Conservation (phyloP, 1,140 invertebrate genomes). For the Anoplophora glabripennis region DNA sequence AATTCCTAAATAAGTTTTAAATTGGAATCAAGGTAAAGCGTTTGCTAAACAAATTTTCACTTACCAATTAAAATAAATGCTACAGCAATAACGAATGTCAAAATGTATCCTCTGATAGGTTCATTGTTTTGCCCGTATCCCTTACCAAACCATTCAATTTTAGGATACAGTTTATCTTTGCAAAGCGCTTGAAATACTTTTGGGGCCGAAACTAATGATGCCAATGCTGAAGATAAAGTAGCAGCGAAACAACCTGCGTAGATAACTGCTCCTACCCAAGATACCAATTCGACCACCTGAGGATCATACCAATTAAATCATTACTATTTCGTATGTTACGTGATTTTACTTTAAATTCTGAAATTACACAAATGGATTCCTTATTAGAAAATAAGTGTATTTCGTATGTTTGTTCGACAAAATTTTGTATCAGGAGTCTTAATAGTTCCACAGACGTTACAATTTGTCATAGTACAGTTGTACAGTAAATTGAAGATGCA, state of each 20-base stretch:
- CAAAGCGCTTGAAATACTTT: conserved; percentile 94
- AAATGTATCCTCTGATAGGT: conserved; percentile 85
- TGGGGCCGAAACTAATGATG: conserved; percentile 93
- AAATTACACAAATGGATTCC: no score
- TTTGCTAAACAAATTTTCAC: conserved; percentile 21
- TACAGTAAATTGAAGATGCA: no score
- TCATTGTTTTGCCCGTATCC: conserved; percentile 90
- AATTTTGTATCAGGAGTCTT: no score
- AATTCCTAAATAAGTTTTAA: conserved; percentile 28
- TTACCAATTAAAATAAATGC: conserved; percentile 86
- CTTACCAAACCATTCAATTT: conserved; percentile 87
- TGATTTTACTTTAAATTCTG: no score
- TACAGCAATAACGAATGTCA: conserved; percentile 87
- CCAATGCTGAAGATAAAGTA: conserved; percentile 91
- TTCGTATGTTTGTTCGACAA: no score
- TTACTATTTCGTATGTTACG: no score
- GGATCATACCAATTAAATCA: conserved; percentile 34
- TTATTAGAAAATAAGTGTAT: no score
- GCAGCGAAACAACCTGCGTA: conserved; percentile 96
- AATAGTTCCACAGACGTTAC: no score
- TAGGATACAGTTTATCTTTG: conserved; percentile 93
- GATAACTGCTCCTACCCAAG: conserved; percentile 86
- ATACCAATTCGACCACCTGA: conserved; percentile 87
- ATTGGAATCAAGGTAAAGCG: background rate
- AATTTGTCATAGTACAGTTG: no score